Percentiles rank a stretch among this genome's conserved stretches.
Conservation (phyloP, 2,888 invertebrate species). For the Atrina japonica region DNA sequence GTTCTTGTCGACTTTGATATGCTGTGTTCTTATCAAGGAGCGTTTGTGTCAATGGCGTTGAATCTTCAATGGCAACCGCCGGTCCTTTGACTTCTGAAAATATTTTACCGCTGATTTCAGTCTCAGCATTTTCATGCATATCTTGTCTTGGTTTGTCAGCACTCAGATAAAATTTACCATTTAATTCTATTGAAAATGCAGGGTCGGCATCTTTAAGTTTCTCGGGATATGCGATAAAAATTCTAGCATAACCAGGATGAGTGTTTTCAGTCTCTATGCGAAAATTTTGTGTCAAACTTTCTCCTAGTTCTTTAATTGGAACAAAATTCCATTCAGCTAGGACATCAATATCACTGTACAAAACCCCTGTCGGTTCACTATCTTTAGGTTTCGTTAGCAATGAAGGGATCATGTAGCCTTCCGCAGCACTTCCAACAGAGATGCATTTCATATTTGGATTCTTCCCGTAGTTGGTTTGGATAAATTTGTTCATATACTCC, state of each 20-base stretch:
- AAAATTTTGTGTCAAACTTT: background rate
- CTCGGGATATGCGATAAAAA: background rate
- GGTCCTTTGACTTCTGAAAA: slow-evolving; percentile 13
- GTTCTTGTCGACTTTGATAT: background rate
- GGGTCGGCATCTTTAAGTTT: too few relatives aligned
- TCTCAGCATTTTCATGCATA: background rate
- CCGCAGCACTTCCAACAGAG: slow-evolving; percentile 12
- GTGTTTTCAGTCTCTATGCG: slow-evolving; percentile 1
- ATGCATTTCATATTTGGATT: background rate
- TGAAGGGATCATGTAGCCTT: slow-evolving; percentile 14
- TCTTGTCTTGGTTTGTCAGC: background rate
- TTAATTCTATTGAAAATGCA: too few relatives aligned
- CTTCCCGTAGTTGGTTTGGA: background rate
- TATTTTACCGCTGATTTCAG: background rate
- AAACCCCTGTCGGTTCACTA: background rate
- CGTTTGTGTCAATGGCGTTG: background rate
- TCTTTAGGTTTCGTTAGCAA: background rate
- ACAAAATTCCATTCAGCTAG: background rate
- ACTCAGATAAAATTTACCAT: background rate
- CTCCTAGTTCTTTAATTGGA: background rate
- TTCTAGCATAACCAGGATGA: slow-evolving; percentile 7
- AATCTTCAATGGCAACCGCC: background rate
- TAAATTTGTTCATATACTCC: background rate
- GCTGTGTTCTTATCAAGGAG: background rate
- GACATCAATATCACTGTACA: slow-evolving; percentile 8